Conservation (phyloP, 2,113 vertebrate species). For the Tor tambroides region DNA sequence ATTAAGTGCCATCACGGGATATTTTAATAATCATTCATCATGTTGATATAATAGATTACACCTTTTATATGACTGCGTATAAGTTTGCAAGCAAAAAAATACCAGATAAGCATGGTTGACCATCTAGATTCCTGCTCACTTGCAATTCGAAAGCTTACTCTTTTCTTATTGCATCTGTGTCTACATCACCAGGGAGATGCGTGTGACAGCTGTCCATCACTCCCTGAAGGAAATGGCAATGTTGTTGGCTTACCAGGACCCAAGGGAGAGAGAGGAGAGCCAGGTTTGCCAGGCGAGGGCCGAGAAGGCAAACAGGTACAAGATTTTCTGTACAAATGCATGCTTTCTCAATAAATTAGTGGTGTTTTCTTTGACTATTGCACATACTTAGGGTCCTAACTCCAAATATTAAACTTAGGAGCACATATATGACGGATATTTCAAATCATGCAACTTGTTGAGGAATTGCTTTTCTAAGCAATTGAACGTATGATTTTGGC, state of each 20-base stretch:
- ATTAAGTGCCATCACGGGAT: background rate
- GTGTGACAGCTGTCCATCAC: slow-evolving; percentile 78
- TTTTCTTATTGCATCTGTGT: slow-evolving; percentile 42
- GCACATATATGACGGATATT: background rate
- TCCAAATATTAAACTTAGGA: background rate
- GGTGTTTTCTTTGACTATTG: background rate
- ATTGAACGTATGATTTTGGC: background rate
- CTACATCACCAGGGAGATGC: slow-evolving; percentile 81
- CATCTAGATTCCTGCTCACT: background rate
- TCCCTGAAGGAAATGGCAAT: slow-evolving; percentile 32
- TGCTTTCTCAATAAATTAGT: background rate
- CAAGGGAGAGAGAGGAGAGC: slow-evolving; percentile 86
- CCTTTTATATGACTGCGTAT: background rate
- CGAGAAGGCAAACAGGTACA: slow-evolving; percentile 85
- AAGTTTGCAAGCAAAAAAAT: background rate
- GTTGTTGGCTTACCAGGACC: slow-evolving; percentile 74
- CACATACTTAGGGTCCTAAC: background rate
- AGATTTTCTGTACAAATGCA: slow-evolving; percentile 43
- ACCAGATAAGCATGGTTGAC: background rate
- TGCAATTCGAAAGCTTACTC: background rate
- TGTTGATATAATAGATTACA: slow-evolving; percentile 12
- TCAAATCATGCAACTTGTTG: background rate
- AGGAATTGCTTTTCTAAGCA: background rate
- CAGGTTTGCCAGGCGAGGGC: slow-evolving; percentile 79
- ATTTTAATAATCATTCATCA: background rate